Conservation (phyloP, 2,888 invertebrate species). For the Sphinx pinastri region DNA sequence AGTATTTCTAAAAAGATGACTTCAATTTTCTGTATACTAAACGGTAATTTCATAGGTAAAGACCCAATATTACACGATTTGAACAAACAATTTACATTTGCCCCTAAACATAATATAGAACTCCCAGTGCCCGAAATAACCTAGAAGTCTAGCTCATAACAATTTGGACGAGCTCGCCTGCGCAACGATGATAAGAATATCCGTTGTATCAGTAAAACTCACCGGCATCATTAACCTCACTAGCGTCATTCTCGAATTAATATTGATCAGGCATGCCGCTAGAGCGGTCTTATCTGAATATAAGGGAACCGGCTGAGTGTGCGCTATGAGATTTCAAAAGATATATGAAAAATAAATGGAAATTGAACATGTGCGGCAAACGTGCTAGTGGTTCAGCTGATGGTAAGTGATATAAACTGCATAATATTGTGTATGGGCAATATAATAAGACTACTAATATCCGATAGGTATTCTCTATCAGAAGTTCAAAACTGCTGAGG, state of each 20-base stretch:
- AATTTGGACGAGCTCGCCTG: slow-evolving; percentile 11
- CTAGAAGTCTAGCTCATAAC: slow-evolving; percentile 9
- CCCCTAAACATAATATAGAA: not conserved
- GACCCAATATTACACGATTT: too few relatives aligned
- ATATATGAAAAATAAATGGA: not conserved
- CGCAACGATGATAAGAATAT: slow-evolving; percentile 3
- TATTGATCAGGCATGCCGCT: not conserved
- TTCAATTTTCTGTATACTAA: too few relatives aligned
- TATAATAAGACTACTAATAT: too few relatives aligned
- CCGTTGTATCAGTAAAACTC: slow-evolving; percentile 5
- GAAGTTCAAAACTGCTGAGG: too few relatives aligned
- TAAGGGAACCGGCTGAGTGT: not conserved
- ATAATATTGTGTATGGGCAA: too few relatives aligned
- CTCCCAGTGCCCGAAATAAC: not conserved
- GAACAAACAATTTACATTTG: too few relatives aligned
- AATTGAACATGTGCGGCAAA: too few relatives aligned
- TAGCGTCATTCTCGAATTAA: slow-evolving; percentile 32
- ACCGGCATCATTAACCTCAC: slow-evolving; percentile 17
- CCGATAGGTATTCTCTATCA: too few relatives aligned
- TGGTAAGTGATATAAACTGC: too few relatives aligned
- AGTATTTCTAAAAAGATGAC: too few relatives aligned
- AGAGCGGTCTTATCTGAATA: not conserved
- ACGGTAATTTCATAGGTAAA: too few relatives aligned
- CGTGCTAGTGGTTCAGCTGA: too few relatives aligned
- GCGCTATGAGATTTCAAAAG: not conserved